Evolutionary conservation across 2,113 vertebrate species (phyloP).

Genomic region (Megaleporinus macrocephalus): DNA sequence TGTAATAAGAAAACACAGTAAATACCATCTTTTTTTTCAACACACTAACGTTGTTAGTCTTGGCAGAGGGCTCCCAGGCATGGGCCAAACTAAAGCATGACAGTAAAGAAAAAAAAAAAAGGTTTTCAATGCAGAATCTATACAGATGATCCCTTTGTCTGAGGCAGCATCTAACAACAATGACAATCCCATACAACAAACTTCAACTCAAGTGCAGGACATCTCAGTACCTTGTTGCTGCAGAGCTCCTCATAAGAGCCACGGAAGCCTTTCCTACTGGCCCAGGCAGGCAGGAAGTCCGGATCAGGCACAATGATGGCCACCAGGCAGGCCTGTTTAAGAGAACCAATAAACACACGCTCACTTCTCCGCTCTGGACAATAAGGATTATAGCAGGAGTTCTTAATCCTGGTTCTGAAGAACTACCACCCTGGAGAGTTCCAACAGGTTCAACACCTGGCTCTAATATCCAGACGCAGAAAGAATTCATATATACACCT

Average conservation of each 20-base stretch:
- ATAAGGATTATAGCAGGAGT: not conserved
- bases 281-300: constrained; percentile 84
- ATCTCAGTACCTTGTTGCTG: constrained; percentile 82
- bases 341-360: not conserved
- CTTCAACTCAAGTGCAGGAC: not conserved
- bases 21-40: not conserved
- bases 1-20: constrained; percentile 54
- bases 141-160: too few species aligned
- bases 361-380: not conserved
- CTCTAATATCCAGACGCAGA: too few species aligned
- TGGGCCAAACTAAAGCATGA: too few species aligned
- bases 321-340: constrained; percentile 87
- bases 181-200: not conserved
- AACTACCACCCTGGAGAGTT: too few species aligned
- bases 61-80: too few species aligned
- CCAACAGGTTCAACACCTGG: too few species aligned
- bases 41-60: too few species aligned
- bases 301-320: constrained; percentile 89
- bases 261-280: constrained; percentile 82
- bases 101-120: too few species aligned
- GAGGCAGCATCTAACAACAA: not conserved
- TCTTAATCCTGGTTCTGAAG: too few species aligned
- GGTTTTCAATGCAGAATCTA: too few species aligned
- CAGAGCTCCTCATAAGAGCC: constrained; percentile 89
- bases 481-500: too few species aligned